These are phyloP conservation scores for Drosophila nr. perissopoda DNA, from an alignment of 2,888 invertebrate genomes.

Conservation along the genomic window DNA sequence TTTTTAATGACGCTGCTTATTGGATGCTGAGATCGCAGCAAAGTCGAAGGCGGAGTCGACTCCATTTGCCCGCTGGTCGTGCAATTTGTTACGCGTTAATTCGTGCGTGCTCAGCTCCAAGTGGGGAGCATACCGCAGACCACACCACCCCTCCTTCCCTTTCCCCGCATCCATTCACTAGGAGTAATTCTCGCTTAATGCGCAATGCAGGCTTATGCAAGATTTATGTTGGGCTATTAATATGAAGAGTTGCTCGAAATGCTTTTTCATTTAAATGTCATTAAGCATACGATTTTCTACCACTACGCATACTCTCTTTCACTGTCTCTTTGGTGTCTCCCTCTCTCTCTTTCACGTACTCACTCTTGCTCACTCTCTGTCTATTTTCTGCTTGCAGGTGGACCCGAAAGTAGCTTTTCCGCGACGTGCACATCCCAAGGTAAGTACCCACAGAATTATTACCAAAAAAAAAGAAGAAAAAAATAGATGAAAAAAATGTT, in stretches of 20 bases:
- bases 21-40: conserved; percentile 30
- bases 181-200: conserved; percentile 78
- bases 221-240: conserved; percentile 79
- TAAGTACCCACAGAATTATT: conserved; percentile 86
- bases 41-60: neutral
- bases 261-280: conserved; percentile 78
- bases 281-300: conserved; percentile 74
- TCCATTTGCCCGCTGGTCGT: conserved; percentile 55
- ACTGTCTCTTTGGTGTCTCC: conserved; percentile 4
- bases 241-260: conserved; percentile 79
- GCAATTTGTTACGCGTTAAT: conserved; percentile 81
- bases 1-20: conserved; percentile 83
- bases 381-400: conserved; percentile 89
- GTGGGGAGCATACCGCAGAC: conserved; percentile 21
- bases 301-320: conserved; percentile 23
- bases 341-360: conserved; percentile 5
- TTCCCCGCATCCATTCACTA: conserved; percentile 7
- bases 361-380: conserved; percentile 2
- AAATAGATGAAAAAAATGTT: conserved; percentile 27
- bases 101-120: conserved; percentile 79
- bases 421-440: conserved; percentile 99
- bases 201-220: conserved; percentile 81
- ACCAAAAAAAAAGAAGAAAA: conserved; percentile 15
- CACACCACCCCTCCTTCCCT: neutral
- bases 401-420: conserved; percentile 99